A percentile compares a stretch with the other conserved stretches of the same genome.
Conservation (phyloP, 2,113 vertebrate species). For the Prietella phreatophila region DNA sequence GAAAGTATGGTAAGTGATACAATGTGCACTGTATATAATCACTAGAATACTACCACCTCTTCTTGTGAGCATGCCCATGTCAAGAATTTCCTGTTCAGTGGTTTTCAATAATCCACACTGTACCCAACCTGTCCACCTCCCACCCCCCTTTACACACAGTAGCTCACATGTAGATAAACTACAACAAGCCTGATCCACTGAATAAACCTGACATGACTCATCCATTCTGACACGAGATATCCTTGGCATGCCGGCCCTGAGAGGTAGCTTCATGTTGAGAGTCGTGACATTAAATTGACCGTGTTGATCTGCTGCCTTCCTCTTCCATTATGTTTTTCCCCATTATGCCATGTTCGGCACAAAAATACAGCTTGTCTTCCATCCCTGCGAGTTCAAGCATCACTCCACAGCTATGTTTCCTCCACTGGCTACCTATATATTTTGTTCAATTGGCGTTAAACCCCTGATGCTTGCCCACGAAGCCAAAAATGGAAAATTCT, state of each 20-base stretch:
- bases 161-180: neutral
- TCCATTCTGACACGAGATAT: neutral
- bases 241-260: neutral
- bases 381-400: neutral
- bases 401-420: neutral
- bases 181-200: neutral
- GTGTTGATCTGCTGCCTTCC: neutral
- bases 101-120: neutral
- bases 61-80: neutral
- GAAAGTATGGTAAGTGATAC: neutral
- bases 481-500: neutral
- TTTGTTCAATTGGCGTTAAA: neutral
- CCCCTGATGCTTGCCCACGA: neutral
- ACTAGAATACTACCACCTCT: neutral
- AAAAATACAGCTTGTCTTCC: neutral
- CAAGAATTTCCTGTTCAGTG: neutral
- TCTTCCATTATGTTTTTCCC: neutral
- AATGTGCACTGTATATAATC: neutral
- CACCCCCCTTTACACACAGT: neutral
- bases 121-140: too few species aligned
- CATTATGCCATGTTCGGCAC: too few species aligned
- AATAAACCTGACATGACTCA: neutral
- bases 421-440: neutral
- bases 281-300: neutral
- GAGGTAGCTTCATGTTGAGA: neutral